Conservation (phyloP, 2,888 invertebrate genomes). For the Xanthia icteritia region DNA sequence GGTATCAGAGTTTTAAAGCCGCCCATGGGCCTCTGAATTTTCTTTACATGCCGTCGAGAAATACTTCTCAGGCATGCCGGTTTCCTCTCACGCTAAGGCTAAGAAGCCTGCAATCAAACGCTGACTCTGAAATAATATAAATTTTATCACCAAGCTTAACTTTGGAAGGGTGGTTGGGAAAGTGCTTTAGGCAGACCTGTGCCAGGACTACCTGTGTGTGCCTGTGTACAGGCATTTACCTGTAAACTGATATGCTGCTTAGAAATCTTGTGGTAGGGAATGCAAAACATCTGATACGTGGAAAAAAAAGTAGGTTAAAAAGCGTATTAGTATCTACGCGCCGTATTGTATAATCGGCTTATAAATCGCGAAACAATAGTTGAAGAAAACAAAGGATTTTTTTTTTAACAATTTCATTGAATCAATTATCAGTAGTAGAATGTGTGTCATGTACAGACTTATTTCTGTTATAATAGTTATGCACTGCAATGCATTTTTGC, state of each 20-base stretch:
- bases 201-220: no score
- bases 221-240: no score
- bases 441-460: background rate
- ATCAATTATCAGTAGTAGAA: background rate
- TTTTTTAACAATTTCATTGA: background rate
- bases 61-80: no score
- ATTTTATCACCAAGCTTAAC: background rate
- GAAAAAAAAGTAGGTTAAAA: background rate
- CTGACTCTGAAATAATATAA: background rate
- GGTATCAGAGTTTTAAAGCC: no score
- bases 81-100: no score
- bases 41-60: no score
- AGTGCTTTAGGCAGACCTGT: background rate
- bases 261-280: background rate
- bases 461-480: conserved; percentile 10
- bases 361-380: background rate
- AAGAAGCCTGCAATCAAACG: no score
- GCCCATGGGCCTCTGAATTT: no score
- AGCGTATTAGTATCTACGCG: background rate
- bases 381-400: background rate
- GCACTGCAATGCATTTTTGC: no score
- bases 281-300: background rate
- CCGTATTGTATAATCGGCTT: background rate
- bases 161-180: background rate
- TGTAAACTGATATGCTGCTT: background rate